Evolutionary conservation across 2,797 vertebrate genomes (phyloP).

Genomic region (Gymnothorax javanicus): DNA sequence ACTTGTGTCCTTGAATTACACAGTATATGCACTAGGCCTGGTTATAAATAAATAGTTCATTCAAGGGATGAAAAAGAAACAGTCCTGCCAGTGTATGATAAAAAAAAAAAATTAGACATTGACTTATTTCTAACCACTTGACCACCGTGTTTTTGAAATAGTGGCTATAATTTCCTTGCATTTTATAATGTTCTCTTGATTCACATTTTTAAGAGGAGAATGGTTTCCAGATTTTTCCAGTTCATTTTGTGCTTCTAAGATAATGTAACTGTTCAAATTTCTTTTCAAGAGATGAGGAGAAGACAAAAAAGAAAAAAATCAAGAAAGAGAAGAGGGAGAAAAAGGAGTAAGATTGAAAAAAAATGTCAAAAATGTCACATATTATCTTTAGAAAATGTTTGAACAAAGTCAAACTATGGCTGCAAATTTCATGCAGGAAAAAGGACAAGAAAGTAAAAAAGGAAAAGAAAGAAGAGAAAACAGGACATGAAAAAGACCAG

Average conservation of each 20-base stretch:
- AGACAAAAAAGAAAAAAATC: constrained; percentile 61
- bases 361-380: neutral
- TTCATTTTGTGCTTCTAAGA: neutral
- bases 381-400: neutral
- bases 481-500: constrained; percentile 54
- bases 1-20: neutral
- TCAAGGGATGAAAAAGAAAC: neutral
- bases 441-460: constrained; percentile 61
- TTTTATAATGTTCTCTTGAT: neutral
- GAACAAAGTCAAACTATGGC: neutral
- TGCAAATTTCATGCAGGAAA: constrained; percentile 47
- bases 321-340: constrained; percentile 52
- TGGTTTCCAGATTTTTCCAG: neutral
- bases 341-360: constrained; percentile 49
- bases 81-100: neutral
- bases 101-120: neutral
- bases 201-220: neutral
- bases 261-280: constrained; percentile 28
- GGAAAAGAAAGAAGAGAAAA: constrained; percentile 42
- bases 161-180: neutral
- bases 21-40: neutral
- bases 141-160: neutral
- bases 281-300: constrained; percentile 65
- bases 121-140: neutral
- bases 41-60: neutral